Conservation (phyloP, 2,113 vertebrate genomes). For the Pelmatolapia mariae region DNA sequence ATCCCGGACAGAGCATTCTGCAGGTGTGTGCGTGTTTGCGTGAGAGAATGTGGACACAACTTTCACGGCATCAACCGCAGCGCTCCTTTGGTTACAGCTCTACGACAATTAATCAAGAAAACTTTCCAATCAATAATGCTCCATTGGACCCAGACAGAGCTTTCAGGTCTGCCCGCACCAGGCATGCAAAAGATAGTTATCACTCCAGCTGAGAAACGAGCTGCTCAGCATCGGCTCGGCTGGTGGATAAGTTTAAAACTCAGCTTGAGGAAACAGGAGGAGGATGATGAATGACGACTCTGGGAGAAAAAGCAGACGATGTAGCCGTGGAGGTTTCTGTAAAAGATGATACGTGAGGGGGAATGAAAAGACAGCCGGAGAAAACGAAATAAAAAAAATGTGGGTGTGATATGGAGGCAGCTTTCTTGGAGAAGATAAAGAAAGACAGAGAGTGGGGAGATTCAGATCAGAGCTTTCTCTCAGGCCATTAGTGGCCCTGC, state of each 20-base stretch:
- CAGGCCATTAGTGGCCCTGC: slow-evolving; percentile 37
- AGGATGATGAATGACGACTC: slow-evolving; percentile 41
- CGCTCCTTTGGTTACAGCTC: neutral
- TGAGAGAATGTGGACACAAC: neutral
- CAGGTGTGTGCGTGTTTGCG: neutral
- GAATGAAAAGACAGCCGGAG: neutral
- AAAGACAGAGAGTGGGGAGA: slow-evolving; percentile 2
- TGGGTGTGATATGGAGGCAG: neutral
- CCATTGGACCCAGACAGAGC: neutral
- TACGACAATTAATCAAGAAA: slow-evolving; percentile 31
- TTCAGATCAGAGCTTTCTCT: slow-evolving; percentile 29
- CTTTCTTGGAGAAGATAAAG: neutral
- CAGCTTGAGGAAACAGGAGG: slow-evolving; percentile 37
- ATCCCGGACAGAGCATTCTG: neutral
- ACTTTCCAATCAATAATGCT: slow-evolving; percentile 17
- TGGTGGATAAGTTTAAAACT: slow-evolving; percentile 25
- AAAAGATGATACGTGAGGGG: slow-evolving; percentile 9
- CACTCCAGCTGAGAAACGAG: slow-evolving; percentile 47
- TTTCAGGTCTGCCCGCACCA: neutral
- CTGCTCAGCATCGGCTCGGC: neutral
- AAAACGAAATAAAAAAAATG: neutral
- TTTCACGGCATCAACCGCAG: neutral
- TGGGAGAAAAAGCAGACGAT: neutral
- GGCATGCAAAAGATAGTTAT: slow-evolving; percentile 47
- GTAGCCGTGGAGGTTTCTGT: slow-evolving; percentile 6